Evolutionary conservation across 1,140 invertebrate genomes (phyloP), one percentile per base, ranked within the genome.

Genomic region (Eufriesea mexicana): DNA sequence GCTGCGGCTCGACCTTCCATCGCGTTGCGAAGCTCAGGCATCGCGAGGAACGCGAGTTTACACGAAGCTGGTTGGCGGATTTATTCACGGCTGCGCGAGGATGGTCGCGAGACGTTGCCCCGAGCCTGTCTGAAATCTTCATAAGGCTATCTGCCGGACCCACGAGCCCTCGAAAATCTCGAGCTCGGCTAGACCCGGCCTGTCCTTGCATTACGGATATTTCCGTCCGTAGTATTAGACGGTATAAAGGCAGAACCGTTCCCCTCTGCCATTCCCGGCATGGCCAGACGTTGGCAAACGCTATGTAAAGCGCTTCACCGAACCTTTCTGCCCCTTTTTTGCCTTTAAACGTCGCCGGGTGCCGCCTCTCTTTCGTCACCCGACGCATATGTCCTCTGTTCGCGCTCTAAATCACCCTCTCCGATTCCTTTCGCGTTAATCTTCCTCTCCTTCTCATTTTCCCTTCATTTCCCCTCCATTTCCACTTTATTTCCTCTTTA

Each of bases 151-250:
- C 74, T 28, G 57, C 42, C 51, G 66, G 55, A 25, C 42, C 66
- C 49, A 62, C 47, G 35, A 87, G 84, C 80, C 61, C 85, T 66
- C 62, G 79, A 85, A 81, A 74, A 76, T 81, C 82, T 89, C 47
- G 83, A 57, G 72, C 51, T 71, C 59, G 70, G 70, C 79, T 83
- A 87, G 83, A 75, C 86, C 28, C 79, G 35, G 85, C 80, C 89
- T 92, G 92, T 92, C 92, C 92, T 93, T 92, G 92, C 90, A 91
- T 91, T 91, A 91, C 90, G 90, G 92, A 92, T 93, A 93, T 93
- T 93, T 93, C 85, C 81, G 92, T 93, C 92, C 91, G 89, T 89
- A 92, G 91, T 92, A 92, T 93, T 92, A 92, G 92, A 88, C 89
- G 86, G 91, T 91, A 91, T 92, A 92, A 89, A 89, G 87, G 79